Conservation (phyloP, 2,888 invertebrate genomes). For the Coleophora deauratella region DNA sequence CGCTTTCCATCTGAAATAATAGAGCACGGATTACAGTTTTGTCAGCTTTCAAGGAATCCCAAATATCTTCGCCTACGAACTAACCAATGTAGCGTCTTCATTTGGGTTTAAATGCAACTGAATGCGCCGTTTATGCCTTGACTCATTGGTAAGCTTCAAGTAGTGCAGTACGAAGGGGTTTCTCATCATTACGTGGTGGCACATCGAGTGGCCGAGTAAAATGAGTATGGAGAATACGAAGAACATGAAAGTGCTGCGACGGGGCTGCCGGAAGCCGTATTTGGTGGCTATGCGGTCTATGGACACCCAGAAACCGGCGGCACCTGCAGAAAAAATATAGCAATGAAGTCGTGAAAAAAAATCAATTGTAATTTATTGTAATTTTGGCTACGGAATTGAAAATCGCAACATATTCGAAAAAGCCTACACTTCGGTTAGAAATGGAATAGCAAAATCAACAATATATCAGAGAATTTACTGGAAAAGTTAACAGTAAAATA, state of each 20-base stretch:
- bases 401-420: too few relatives aligned
- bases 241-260: slow-evolving; percentile 89
- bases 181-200: slow-evolving; percentile 84
- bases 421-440: too few relatives aligned
- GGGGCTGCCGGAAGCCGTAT: slow-evolving; percentile 82
- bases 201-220: slow-evolving; percentile 82
- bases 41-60: too few relatives aligned
- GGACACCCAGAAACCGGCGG: slow-evolving; percentile 91
- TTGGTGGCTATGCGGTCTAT: slow-evolving; percentile 89
- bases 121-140: slow-evolving; percentile 83
- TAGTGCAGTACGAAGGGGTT: slow-evolving; percentile 90
- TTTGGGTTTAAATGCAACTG: slow-evolving; percentile 87
- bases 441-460: too few relatives aligned
- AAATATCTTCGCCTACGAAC: slow-evolving; percentile 14
- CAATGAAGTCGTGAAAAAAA: slow-evolving; percentile 1
- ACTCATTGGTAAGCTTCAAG: slow-evolving; percentile 81
- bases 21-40: neutral
- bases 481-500: too few relatives aligned
- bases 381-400: too few relatives aligned
- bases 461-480: too few relatives aligned
- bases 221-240: slow-evolving; percentile 86
- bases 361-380: neutral
- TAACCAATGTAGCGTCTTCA: slow-evolving; percentile 87
- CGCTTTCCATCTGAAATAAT: slow-evolving; percentile 58
- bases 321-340: slow-evolving; percentile 69